These are phyloP conservation scores for Teleiodes luculella DNA, from an alignment of 2,888 invertebrate species.

Conservation along the genomic window DNA sequence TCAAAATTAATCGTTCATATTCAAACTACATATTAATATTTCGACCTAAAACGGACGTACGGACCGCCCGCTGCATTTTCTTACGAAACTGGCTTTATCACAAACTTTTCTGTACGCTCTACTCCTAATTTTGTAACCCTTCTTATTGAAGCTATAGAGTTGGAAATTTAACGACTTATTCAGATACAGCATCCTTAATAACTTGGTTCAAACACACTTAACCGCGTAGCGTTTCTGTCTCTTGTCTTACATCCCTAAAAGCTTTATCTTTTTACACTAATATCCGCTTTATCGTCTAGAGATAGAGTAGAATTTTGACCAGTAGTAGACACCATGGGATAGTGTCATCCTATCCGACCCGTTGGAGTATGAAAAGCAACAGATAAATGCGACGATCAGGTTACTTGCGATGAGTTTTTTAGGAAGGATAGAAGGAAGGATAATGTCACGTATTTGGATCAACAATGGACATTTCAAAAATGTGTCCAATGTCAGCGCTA, in stretches of 20 bases:
- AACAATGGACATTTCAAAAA: no score
- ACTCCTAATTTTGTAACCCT: not conserved
- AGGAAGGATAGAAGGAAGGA: not conserved
- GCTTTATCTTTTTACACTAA: slow-evolving; percentile 24
- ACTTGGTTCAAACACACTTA: slow-evolving; percentile 24
- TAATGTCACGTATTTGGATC: slow-evolving; percentile 26
- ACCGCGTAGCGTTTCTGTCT: slow-evolving; percentile 51
- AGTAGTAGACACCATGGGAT: slow-evolving; percentile 33
- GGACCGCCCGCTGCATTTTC: slow-evolving; percentile 58
- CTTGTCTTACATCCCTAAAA: slow-evolving; percentile 57
- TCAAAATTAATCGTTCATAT: slow-evolving; percentile 49
- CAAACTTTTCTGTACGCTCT: slow-evolving; percentile 16
- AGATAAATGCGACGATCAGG: slow-evolving; percentile 57
- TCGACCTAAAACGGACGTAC: slow-evolving; percentile 43
- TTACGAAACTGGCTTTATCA: slow-evolving; percentile 33
- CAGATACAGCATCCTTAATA: not conserved
- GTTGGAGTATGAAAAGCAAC: slow-evolving; percentile 66
- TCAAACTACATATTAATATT: slow-evolving; percentile 60
- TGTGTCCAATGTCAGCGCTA: no score
- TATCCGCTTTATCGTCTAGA: slow-evolving; percentile 31
- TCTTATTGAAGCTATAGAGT: not conserved
- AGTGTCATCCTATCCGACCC: slow-evolving; percentile 66
- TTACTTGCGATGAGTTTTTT: slow-evolving; percentile 35
- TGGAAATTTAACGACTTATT: not conserved
- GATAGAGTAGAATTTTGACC: slow-evolving; percentile 31